Base-by-base conservation (phyloP, 2,797 vertebrate species). In the Orestias chungarensis region DNA sequence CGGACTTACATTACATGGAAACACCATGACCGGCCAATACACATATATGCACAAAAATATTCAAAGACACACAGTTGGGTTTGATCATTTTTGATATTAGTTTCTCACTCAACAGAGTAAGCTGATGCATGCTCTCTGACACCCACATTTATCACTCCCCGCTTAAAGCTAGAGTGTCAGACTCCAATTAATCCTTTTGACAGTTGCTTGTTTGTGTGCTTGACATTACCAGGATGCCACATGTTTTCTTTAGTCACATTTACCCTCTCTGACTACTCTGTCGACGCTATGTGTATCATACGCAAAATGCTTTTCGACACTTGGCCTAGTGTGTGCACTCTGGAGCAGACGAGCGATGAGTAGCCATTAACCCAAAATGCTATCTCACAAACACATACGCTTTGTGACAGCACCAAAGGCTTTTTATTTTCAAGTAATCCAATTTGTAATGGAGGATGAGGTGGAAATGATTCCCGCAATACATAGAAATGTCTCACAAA, bases 111-210 rank as follows among this genome's bases (percentile, higher is more conserved):
- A 57, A 54, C 29, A 17, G 29, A 15, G 33, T 2, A 31, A 44
- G 54, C 17, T 72, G 29, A 62, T 5, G 20, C 46, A 29, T 20
- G 29, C 29, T 62, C 33, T 55, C 4, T 57, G 23, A 79, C 72
- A 64, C 52, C 18, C 57, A 59, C 64, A 44, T 62, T 64, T 15
- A 27, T 33, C 54, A 72, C 47, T 73, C 77, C 71, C 43, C 64
- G 74, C 67, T 80, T 10, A 43, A n/a, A 38, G 15, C 72, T 71
- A 61, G 43, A 70, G 66, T 18, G 38, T 70, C 43, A 44, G 71
- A 33, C 73, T 67, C 80, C 57, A 80, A 77, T 87, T 82, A 80
- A 86, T 86, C 67, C 81, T 84, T 82, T 73, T 81, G 74, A 87
- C 85, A 75, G 73, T 82, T 79, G 47, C 54, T 70, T 82, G 82